These are phyloP conservation scores for Erythrocercus mccallii DNA, from an alignment of 2,113 vertebrate species.

Conservation along the genomic window DNA sequence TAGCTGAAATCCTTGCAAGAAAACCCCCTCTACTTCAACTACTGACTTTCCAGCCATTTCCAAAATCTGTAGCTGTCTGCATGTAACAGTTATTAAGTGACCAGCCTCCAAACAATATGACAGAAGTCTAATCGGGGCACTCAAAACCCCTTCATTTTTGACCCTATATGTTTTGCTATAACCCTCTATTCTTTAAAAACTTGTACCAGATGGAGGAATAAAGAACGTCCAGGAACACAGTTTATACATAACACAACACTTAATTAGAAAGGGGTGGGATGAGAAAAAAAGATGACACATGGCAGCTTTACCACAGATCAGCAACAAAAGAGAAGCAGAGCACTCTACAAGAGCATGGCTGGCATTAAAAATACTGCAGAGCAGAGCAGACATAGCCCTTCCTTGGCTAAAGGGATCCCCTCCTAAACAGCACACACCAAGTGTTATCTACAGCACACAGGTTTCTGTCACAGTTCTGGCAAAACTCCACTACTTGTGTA, in stretches of 20 bases:
- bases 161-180: not conserved
- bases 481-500: not conserved
- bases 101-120: not conserved
- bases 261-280: conserved; percentile 23
- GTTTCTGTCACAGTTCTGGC: not conserved
- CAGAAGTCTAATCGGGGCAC: not conserved
- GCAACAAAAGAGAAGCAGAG: conserved; percentile 18
- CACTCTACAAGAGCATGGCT: not conserved
- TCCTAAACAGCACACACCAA: conserved; percentile 1
- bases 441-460: not conserved
- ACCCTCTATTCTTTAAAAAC: not conserved
- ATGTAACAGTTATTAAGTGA: not conserved
- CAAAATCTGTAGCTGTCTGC: not conserved
- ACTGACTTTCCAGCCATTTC: not conserved
- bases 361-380: conserved; percentile 18
- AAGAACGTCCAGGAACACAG: not conserved
- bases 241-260: not conserved
- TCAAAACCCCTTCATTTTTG: not conserved
- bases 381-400: not conserved
- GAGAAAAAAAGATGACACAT: not conserved
- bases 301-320: conserved; percentile 1
- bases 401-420: not conserved
- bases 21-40: not conserved
- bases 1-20: not conserved
- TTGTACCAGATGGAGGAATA: not conserved